Evolutionary conservation across 2,888 invertebrate genomes (phyloP).

Genomic region (Alviniconcha strummeri): DNA sequence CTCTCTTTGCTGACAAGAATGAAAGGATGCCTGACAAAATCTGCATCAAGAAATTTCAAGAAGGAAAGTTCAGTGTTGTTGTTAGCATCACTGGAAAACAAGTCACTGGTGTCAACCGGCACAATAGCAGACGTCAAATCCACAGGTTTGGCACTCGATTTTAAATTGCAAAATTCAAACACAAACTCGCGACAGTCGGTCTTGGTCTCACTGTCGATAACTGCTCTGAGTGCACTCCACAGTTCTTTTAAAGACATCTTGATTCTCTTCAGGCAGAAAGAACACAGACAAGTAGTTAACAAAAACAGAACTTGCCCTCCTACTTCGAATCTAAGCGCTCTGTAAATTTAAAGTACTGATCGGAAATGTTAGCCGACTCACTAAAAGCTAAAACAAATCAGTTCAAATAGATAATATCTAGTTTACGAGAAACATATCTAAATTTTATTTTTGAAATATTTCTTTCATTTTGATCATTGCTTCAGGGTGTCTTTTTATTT

Average conservation of each 20-base stretch:
- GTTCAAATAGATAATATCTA: no score
- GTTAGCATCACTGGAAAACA: background rate
- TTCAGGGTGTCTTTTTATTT: no score
- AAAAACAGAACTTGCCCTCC: background rate
- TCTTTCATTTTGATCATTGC: no score
- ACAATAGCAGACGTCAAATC: constrained; percentile 22
- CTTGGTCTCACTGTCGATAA: background rate
- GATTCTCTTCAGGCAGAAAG: background rate
- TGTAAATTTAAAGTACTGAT: background rate
- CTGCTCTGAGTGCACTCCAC: background rate
- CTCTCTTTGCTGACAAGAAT: constrained; percentile 21
- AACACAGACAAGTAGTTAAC: background rate
- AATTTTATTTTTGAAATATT: no score
- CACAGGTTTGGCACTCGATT: no score
- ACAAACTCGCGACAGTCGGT: background rate
- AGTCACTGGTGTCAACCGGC: background rate
- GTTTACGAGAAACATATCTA: no score
- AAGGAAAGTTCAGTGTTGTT: constrained; percentile 17
- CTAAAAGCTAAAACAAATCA: no score
- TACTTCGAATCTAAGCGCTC: constrained; percentile 10
- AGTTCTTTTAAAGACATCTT: constrained; percentile 1
- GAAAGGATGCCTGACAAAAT: constrained; percentile 27
- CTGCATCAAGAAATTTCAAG: constrained; percentile 4
- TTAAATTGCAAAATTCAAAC: constrained; percentile 15
- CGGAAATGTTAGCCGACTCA: background rate